Evolutionary conservation across 2,113 vertebrate species (phyloP).

Genomic region (Synchiropus splendidus): DNA sequence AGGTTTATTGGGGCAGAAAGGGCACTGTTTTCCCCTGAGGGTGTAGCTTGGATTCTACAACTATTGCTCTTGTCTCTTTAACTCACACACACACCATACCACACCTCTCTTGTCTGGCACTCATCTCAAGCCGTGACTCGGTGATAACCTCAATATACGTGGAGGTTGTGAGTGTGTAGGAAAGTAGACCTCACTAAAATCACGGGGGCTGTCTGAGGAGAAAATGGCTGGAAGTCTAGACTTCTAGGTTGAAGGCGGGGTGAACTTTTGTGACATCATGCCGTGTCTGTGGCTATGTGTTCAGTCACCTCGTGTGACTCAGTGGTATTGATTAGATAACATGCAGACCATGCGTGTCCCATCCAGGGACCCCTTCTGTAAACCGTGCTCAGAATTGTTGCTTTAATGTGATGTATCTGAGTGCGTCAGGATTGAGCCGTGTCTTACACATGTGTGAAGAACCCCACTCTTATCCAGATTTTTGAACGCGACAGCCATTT

Average conservation of each 20-base stretch:
- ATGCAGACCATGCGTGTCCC: slow-evolving; percentile 16
- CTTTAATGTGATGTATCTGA: no score
- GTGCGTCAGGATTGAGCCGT: no score
- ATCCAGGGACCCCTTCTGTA: no score
- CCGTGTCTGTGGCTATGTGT: slow-evolving; percentile 20
- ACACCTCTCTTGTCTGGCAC: slow-evolving; percentile 5
- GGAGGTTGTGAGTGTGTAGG: slow-evolving; percentile 8
- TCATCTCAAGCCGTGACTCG: slow-evolving; percentile 1
- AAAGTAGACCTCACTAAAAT: slow-evolving; percentile 6
- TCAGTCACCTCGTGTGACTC: slow-evolving; percentile 41
- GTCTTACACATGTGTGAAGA: no score
- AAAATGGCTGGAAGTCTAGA: slow-evolving; percentile 13
- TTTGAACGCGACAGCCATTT: no score
- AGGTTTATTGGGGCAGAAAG: slow-evolving; percentile 73
- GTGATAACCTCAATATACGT: slow-evolving; percentile 1
- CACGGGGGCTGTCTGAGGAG: slow-evolving; percentile 5
- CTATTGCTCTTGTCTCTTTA: slow-evolving; percentile 44
- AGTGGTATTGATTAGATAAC: slow-evolving; percentile 53
- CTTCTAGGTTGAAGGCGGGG: slow-evolving; percentile 25
- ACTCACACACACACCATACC: slow-evolving; percentile 10
- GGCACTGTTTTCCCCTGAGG: slow-evolving; percentile 56
- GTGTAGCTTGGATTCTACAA: slow-evolving; percentile 46
- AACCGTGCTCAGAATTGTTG: no score
- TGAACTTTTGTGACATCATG: slow-evolving; percentile 43
- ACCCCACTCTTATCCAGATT: no score